phyloP scores from a whole-genome alignment of 1,140 invertebrate species.

The Geopemphigus sp. region DNA sequence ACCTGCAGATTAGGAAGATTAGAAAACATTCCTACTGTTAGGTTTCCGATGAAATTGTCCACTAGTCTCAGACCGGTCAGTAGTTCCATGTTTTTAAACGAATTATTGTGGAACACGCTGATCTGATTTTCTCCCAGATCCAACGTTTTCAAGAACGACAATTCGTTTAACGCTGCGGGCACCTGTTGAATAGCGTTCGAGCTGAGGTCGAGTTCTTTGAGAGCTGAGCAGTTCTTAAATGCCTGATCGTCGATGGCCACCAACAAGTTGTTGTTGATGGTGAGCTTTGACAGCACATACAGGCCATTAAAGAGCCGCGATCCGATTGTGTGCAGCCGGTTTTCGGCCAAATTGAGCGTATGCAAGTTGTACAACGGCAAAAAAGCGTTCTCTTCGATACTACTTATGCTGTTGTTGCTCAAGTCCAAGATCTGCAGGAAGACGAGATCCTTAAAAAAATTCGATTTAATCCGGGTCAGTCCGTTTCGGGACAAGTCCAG shows the following conservation, averaged over 20 bases:
- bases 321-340: constrained; percentile 76
- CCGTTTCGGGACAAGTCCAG: constrained; percentile 82
- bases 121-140: constrained; percentile 87
- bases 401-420: constrained; percentile 81
- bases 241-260: constrained; percentile 75
- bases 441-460: constrained; percentile 83
- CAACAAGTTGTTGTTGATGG: constrained; percentile 79
- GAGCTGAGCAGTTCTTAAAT: constrained; percentile 85
- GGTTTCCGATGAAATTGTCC: constrained; percentile 81
- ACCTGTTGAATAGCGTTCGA: constrained; percentile 78
- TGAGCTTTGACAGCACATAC: constrained; percentile 78
- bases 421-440: constrained; percentile 84
- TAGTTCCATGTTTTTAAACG: constrained; percentile 78
- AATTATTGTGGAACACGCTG: constrained; percentile 72
- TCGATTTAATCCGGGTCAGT: constrained; percentile 74
- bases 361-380: constrained; percentile 81
- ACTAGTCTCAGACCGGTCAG: constrained; percentile 79
- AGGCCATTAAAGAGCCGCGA: constrained; percentile 79
- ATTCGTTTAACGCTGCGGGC: constrained; percentile 76
- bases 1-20: constrained; percentile 79
- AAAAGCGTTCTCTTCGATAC: constrained; percentile 83
- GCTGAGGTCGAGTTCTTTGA: constrained; percentile 86
- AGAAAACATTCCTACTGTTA: constrained; percentile 80
- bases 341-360: constrained; percentile 80
- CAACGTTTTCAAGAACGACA: constrained; percentile 78